A percentile compares a stretch with the other conserved stretches of the same genome.
phyloP scores from a whole-genome alignment of 2,888 invertebrate genomes.

The Helicoverpa assulta region DNA sequence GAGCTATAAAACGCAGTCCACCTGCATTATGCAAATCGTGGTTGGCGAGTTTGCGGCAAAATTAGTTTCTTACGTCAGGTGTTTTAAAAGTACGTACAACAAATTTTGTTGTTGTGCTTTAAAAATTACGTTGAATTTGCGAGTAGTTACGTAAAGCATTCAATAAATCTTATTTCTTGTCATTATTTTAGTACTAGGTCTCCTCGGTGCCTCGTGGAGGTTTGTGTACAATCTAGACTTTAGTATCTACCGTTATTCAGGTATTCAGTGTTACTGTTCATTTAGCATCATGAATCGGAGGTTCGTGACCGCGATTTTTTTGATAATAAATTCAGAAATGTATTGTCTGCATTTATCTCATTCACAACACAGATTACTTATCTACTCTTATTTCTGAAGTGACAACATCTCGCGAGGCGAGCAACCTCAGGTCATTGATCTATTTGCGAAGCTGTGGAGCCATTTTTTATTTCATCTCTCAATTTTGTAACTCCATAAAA shows the following conservation, averaged over 20 bases:
- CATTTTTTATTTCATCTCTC: conserved; percentile 53
- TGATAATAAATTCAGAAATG: conserved; percentile 36
- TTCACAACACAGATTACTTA: conserved; percentile 59
- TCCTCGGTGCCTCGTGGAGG: conserved; percentile 28
- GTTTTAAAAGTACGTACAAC: conserved; percentile 21
- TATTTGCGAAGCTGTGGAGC: conserved; percentile 60
- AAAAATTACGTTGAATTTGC: conserved; percentile 22
- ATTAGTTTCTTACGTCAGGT: conserved; percentile 58
- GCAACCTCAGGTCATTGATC: conserved; percentile 65
- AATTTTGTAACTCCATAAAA: conserved; percentile 55
- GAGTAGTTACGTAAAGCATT: conserved; percentile 23
- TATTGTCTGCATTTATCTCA: conserved; percentile 49
- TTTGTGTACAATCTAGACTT: conserved; percentile 25
- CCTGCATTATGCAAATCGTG: conserved; percentile 70
- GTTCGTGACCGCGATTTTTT: conserved; percentile 39
- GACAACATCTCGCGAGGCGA: conserved; percentile 49
- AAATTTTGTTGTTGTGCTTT: conserved; percentile 28
- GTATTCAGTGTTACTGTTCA: conserved; percentile 24
- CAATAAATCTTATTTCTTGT: conserved; percentile 23
- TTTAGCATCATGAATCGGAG: conserved; percentile 17
- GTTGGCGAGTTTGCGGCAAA: conserved; percentile 57
- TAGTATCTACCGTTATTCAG: conserved; percentile 30
- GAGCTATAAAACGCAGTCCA: conserved; percentile 49
- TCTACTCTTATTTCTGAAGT: conserved; percentile 49
- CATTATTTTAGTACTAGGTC: conserved; percentile 31